A percentile compares a stretch with the other conserved stretches of the same genome.
phyloP scores from a whole-genome alignment of 2,797 vertebrate genomes.

The Tarsius wallacei region DNA sequence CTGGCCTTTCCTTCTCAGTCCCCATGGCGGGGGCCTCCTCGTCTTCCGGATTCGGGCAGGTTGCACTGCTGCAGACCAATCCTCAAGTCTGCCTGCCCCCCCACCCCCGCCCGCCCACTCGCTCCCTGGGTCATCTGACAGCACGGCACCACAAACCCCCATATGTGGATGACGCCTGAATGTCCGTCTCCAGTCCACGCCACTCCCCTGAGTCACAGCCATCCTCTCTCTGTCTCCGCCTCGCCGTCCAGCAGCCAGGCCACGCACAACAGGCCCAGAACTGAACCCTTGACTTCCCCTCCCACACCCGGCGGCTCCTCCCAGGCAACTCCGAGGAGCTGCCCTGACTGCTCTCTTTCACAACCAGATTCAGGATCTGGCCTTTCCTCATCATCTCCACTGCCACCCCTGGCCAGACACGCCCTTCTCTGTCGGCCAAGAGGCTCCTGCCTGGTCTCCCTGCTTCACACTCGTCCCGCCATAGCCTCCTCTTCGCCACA shows the following conservation, averaged over 20 bases:
- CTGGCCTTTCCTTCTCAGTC: background rate
- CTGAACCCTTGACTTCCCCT: background rate
- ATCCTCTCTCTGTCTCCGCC: background rate
- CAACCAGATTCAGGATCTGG: background rate
- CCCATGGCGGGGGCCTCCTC: background rate
- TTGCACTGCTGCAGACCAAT: background rate
- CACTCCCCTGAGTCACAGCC: background rate
- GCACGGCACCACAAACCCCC: accelerated
- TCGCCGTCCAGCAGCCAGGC: background rate
- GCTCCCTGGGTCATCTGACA: background rate
- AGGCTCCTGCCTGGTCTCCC: background rate
- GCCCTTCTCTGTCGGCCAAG: too few species aligned
- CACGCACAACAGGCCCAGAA: background rate
- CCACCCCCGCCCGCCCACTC: background rate
- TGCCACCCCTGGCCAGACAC: background rate
- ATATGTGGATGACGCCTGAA: background rate
- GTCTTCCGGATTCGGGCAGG: background rate
- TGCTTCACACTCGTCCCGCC: background rate
- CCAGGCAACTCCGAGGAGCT: background rate
- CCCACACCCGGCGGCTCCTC: background rate
- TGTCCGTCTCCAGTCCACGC: background rate
- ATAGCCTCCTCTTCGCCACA: background rate
- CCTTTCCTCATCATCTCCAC: background rate
- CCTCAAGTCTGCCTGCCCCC: background rate
- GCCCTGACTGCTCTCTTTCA: background rate